Evolutionary conservation across 1,140 invertebrate genomes (phyloP), one percentile per base, ranked within the genome.

Genomic region (Meloidogyne hapla): DNA sequence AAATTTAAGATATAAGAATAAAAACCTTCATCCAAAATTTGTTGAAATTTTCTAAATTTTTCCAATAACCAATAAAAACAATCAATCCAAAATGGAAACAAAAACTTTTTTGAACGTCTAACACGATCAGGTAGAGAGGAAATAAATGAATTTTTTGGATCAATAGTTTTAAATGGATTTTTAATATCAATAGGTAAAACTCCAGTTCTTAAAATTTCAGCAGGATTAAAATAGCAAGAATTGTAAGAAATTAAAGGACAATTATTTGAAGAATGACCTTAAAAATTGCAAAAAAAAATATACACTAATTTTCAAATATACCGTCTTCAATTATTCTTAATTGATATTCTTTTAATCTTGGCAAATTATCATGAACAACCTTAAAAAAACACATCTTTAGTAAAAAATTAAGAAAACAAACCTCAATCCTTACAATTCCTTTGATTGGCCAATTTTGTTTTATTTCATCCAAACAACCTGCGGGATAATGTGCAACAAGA

Each of bases 391-490:
- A 45, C 1, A 15, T 45, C 18, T 18, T 1, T 2, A 2, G 12
- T 56, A 5, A 18, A 48, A 48, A 48, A 18, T 56, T n/a, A 56
- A n/a, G 8, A n/a, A 6, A 56, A 56, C 18, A 56, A 56, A 56
- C 95, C 90, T 98, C 95, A n/a, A 99, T 94, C 83, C 94, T 88
- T 3, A 99, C 89, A 79, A 99, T 95, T 15, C 96, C 96, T 89
- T 98, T 93, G 75, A 93, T 90, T 1, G 95, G 95, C 96, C 96
- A 98, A 23, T 92, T 91, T 80, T 93, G 90, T 87, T 93, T 91
- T 33, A 98, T 91, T 87, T 94, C 91, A 85, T 94, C 92, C 78
- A 98, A 90, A 89, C 96, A 99, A 83, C 94, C 95, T 48, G 94
- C 93, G 26, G 95, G 95, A 81, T 93, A 91, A 82, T 93, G 91